Percentiles rank a stretch among this genome's conserved stretches.
phyloP scores from a whole-genome alignment of 1,140 invertebrate species.

The Papilio xuthus region DNA sequence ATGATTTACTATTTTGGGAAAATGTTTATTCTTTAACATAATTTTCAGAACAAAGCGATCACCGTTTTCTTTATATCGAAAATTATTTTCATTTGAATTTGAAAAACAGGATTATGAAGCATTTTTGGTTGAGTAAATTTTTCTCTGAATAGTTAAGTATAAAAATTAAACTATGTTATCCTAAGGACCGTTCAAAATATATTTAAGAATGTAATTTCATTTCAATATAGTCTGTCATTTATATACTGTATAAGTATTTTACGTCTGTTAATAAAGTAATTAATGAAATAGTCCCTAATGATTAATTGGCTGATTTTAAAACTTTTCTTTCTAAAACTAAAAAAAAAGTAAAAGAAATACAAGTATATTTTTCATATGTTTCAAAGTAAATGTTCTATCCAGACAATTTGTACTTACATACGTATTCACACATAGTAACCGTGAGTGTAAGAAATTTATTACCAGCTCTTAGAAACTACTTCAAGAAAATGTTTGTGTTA shows the following conservation, averaged over 20 bases:
- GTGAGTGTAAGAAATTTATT: slow-evolving; percentile 19
- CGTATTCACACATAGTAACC: slow-evolving; percentile 2
- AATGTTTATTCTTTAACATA: no score
- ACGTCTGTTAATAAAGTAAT: not conserved
- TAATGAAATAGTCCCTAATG: not conserved
- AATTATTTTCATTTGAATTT: not conserved
- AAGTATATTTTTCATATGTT: not conserved
- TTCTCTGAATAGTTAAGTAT: not conserved
- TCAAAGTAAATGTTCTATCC: not conserved
- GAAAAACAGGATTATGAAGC: not conserved
- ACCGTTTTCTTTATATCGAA: not conserved
- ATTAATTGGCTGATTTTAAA: not conserved
- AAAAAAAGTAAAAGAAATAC: not conserved
- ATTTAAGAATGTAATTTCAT: no score
- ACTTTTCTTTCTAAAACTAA: not conserved
- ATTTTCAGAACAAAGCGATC: not conserved
- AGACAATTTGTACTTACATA: not conserved
- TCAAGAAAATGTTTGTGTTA: slow-evolving; percentile 19
- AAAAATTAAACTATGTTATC: not conserved
- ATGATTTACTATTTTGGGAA: not conserved
- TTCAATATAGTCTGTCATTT: no score
- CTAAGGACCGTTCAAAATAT: no score
- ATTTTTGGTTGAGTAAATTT: not conserved
- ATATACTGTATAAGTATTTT: no score
- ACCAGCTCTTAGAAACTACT: slow-evolving; percentile 26